Evolutionary conservation across 1,140 invertebrate species (phyloP).

Genomic region (Maconellicoccus hirsutus): DNA sequence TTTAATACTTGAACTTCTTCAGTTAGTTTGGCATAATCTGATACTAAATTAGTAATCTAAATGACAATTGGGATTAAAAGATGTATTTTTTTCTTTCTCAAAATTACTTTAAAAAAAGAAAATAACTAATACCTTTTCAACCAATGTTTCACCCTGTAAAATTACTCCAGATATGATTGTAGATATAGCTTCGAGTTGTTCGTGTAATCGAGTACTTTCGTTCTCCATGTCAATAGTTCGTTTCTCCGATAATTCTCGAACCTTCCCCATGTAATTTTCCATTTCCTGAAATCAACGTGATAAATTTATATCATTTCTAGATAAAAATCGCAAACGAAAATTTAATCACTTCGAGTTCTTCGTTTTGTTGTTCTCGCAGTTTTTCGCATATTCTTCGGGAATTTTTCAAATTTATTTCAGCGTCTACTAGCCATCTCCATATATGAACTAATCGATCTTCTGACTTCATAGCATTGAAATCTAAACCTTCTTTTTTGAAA

Average conservation of each 20-base stretch:
- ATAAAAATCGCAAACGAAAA: background rate
- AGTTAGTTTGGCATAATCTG: slow-evolving; percentile 31
- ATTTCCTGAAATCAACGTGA: slow-evolving; percentile 32
- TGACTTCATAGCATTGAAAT: slow-evolving; percentile 30
- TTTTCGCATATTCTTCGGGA: slow-evolving; percentile 36
- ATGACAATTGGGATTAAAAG: background rate
- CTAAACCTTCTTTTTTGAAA: slow-evolving; percentile 34
- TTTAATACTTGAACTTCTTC: slow-evolving; percentile 33
- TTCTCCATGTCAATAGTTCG: slow-evolving; percentile 33
- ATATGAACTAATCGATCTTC: slow-evolving; percentile 34
- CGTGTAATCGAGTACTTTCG: slow-evolving; percentile 31
- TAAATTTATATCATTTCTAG: slow-evolving; percentile 5
- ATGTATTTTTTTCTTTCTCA: too few relatives aligned
- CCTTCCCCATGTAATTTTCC: slow-evolving; percentile 35
- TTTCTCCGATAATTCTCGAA: slow-evolving; percentile 33
- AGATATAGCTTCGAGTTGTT: slow-evolving; percentile 29
- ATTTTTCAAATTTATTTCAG: slow-evolving; percentile 35
- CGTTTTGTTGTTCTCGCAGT: slow-evolving; percentile 34
- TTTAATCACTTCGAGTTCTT: slow-evolving; percentile 34
- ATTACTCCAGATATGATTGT: slow-evolving; percentile 17
- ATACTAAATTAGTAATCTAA: slow-evolving; percentile 34
- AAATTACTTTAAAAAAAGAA: too few relatives aligned
- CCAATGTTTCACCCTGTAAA: slow-evolving; percentile 25
- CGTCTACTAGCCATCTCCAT: slow-evolving; percentile 37
- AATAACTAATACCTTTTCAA: slow-evolving; percentile 24